phyloP scores from a whole-genome alignment of 1,140 invertebrate species.

The Hyles vespertilio region DNA sequence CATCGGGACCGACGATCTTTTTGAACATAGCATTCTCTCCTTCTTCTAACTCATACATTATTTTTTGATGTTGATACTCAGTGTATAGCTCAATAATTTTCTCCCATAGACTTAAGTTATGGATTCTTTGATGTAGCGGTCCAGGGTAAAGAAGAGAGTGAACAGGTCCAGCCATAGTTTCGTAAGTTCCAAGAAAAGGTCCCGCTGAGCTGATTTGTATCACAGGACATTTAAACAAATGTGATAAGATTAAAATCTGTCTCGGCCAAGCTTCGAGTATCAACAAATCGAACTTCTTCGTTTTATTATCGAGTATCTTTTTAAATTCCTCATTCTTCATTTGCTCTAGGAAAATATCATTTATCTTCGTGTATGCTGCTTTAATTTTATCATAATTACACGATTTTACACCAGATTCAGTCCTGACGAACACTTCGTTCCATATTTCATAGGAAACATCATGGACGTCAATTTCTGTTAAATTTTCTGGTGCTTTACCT shows the following conservation, averaged over 20 bases:
- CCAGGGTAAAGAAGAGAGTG: constrained; percentile 69
- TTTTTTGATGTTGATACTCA: constrained; percentile 11
- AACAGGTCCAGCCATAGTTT: constrained; percentile 51
- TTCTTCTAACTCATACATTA: constrained; percentile 8
- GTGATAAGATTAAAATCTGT: constrained; percentile 37
- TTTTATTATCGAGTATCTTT: constrained; percentile 33
- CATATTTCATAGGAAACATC: constrained; percentile 35
- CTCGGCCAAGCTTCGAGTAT: constrained; percentile 40
- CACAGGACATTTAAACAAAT: constrained; percentile 57
- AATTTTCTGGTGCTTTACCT: constrained; percentile 26
- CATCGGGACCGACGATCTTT: constrained; percentile 26
- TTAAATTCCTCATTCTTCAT: constrained; percentile 31
- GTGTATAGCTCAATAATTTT: constrained; percentile 35
- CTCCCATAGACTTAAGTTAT: constrained; percentile 40
- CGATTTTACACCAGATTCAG: background rate
- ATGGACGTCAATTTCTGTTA: constrained; percentile 44
- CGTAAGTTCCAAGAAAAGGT: constrained; percentile 16
- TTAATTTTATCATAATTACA: constrained; percentile 7
- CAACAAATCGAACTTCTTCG: constrained; percentile 48
- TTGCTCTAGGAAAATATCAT: constrained; percentile 27
- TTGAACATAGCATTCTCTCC: constrained; percentile 21
- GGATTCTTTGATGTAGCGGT: constrained; percentile 32
- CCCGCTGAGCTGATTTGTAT: constrained; percentile 56
- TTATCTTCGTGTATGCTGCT: background rate
- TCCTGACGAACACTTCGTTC: constrained; percentile 14